phyloP scores from a whole-genome alignment of 2,888 invertebrate species.

The Abscondita cerata region DNA sequence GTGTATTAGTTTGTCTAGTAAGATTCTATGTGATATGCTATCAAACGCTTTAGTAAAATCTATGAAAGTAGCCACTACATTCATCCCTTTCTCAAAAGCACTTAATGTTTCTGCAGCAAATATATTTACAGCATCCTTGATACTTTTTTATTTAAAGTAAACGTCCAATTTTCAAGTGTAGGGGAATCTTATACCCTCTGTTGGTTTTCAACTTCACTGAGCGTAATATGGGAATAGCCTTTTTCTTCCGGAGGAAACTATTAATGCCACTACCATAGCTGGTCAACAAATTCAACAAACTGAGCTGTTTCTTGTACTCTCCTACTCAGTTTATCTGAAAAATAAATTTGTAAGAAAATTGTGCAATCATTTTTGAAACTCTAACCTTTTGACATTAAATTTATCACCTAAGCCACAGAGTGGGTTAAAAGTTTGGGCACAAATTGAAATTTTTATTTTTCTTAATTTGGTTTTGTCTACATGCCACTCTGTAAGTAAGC shows the following conservation, averaged over 20 bases:
- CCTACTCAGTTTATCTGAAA: background rate
- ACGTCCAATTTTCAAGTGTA: background rate
- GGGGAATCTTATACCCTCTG: background rate
- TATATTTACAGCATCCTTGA: too few species aligned
- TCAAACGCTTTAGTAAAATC: too few species aligned
- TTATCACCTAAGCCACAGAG: background rate
- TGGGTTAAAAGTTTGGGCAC: background rate
- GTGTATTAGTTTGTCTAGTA: too few species aligned
- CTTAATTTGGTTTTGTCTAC: too few species aligned
- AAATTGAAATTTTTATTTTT: constrained; percentile 1
- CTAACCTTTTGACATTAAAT: background rate
- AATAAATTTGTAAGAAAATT: background rate
- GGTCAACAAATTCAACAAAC: background rate
- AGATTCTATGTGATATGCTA: too few species aligned
- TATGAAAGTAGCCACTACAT: too few species aligned
- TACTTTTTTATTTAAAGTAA: too few species aligned
- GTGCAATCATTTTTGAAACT: background rate
- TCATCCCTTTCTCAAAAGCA: too few species aligned
- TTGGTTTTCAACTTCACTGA: background rate
- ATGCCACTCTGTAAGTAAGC: background rate
- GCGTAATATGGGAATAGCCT: background rate
- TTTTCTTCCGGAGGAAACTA: background rate
- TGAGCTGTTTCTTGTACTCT: background rate
- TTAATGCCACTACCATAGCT: background rate
- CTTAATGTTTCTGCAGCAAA: too few species aligned